Evolutionary conservation across 2,113 vertebrate species (phyloP), one percentile per base, ranked within the genome.

Genomic region (Perccottus glenii): DNA sequence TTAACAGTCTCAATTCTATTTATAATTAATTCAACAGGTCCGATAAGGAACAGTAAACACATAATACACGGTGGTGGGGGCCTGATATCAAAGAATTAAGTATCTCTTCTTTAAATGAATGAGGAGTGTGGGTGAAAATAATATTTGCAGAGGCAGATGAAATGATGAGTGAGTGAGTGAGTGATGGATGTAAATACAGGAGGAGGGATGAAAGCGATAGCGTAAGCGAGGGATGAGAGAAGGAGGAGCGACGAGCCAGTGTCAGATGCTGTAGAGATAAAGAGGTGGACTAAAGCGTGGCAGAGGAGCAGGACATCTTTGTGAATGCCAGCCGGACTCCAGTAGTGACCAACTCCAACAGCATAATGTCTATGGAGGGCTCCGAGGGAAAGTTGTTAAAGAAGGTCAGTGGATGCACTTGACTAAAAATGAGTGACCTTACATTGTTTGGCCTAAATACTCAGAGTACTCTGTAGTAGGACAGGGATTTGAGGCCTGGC

Each of bases 301-400:
- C 66, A 58, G 61, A 58, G 67, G 68, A 32, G 56, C 45, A 73
- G 38, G 63, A 73, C 70, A 10, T 67, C 47, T 78, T 38, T 51
- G 64, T 82, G 70, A 16, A 69, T 75, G 73, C 59, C 36, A 81
- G 60, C 82, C 38, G 72, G 53, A 59, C 85, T 11, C 73, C 55
- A 47, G 66, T 66, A 59, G 89, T 86, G 83, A 88, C 84, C 46
- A 90, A 90, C 42, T 48, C 78, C 16, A 84, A 84, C 61, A 86
- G 78, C 43, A 69, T 74, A 49, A 72, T 82, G 19, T 81, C 90
- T 11, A 8, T 82, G 74, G 91, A 92, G 15, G 73, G 73, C 32
- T 83, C 87, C 19, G 88, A 91, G 62, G 87, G 79, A 56, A 92
- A 91, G 75, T 70, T 90, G 43, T 49, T 88, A 9, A 93, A 93